Evolutionary conservation across 2,113 vertebrate species (phyloP), one percentile per base, ranked within the genome.

Genomic region (Rana temporaria): DNA sequence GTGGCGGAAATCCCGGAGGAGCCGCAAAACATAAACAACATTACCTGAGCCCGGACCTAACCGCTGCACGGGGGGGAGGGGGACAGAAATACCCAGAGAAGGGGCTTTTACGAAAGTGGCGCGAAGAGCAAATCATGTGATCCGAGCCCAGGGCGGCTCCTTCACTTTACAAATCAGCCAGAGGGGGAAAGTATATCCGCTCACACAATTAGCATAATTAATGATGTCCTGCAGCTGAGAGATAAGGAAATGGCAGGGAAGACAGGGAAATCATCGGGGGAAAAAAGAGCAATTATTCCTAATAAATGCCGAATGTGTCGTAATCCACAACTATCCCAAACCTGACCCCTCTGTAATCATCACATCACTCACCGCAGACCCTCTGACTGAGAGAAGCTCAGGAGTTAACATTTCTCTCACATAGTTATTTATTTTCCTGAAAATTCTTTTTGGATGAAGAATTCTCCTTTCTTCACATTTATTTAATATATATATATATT

Each of bases 81-180:
- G 85, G 34, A 34, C 6, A 34, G 7, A 86, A 84, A 56, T 30
- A 30, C 26, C 26, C 26, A 30, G 26, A 52, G 81, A 85, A 81
- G 85, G 86, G 85, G 85, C 85, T 52, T 89, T 86, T 85, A 91
- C 88, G 84, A 96, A 96, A 97, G 95, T 96, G 96, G 96, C 96
- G 95, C 95, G 95, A 97, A 96, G 92, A 90, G 87, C 89, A 84
- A 78, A 90, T 93, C 94, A 94, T 89, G 94, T 96, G 95, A 95
- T 88, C 90, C 63, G 83, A 86, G 85, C 86, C 88, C 90, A 89
- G 90, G 93, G 91, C 90, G 86, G 88, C 89, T 90, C 90, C 91
- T 89, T 88, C 89, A 91, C 88, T 88, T 88, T 86, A 84, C 86
- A 88, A 87, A 87, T 86, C 88, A 86, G 88, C 87, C 26, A 30